Conservation (phyloP, 2,888 invertebrate species). For the Electrophaes corylata region DNA sequence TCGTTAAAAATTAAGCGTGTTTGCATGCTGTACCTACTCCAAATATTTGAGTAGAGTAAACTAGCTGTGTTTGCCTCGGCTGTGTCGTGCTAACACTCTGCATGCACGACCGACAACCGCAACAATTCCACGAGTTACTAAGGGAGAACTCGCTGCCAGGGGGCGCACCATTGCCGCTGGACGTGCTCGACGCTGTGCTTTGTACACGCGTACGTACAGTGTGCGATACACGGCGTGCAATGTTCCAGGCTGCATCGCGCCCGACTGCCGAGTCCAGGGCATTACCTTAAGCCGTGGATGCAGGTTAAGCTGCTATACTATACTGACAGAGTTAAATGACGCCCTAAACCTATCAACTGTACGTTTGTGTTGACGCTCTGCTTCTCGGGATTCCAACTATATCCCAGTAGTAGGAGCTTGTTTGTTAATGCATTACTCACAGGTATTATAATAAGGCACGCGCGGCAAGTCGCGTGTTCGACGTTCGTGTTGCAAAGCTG, state of each 20-base stretch:
- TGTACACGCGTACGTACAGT: background rate
- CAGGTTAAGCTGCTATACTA: conserved; percentile 6
- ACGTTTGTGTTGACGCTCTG: too few relatives aligned
- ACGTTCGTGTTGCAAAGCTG: conserved; percentile 3
- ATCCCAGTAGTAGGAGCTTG: too few relatives aligned
- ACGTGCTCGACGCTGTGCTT: background rate
- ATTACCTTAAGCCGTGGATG: conserved; percentile 11
- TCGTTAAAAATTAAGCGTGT: too few relatives aligned
- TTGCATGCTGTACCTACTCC: too few relatives aligned
- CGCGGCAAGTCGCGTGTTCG: background rate
- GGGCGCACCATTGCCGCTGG: background rate
- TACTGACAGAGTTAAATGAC: too few relatives aligned
- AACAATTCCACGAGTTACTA: conserved; percentile 24
- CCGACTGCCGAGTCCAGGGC: background rate
- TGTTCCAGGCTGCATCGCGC: background rate
- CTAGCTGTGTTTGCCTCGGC: background rate
- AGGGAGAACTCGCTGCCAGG: conserved; percentile 10
- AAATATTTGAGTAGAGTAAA: background rate
- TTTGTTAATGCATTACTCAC: too few relatives aligned
- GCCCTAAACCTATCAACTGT: too few relatives aligned
- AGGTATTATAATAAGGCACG: too few relatives aligned
- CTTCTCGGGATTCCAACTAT: too few relatives aligned
- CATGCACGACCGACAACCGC: conserved; percentile 23
- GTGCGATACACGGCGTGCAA: background rate
- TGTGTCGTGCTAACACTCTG: conserved; percentile 9